A percentile compares a stretch with the other conserved stretches of the same genome.
phyloP scores from a whole-genome alignment of 2,797 vertebrate species.

The Dallia pectoralis region DNA sequence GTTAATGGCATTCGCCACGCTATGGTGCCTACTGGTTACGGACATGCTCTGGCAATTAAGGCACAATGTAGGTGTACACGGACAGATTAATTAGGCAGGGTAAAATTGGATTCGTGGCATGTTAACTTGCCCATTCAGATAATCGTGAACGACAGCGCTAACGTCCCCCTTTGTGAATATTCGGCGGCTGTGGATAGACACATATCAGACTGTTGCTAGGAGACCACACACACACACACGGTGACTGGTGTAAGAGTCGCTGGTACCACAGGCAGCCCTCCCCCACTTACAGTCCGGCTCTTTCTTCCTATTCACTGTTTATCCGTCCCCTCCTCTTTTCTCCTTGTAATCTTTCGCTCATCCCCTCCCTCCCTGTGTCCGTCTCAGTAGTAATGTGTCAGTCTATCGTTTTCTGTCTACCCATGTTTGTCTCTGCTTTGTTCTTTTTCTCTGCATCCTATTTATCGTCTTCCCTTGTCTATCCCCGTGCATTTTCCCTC shows the following conservation, averaged over 20 bases:
- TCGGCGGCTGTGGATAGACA: slow-evolving; percentile 68
- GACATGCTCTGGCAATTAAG: slow-evolving; percentile 12
- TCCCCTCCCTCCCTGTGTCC: slow-evolving; percentile 32
- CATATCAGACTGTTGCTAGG: slow-evolving; percentile 81
- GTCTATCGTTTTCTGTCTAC: slow-evolving; percentile 33
- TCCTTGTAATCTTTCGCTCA: slow-evolving; percentile 49
- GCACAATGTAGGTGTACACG: slow-evolving; percentile 18
- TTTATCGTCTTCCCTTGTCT: slow-evolving; percentile 47
- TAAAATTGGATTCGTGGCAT: slow-evolving; percentile 15
- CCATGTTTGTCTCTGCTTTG: no score
- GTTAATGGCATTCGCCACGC: not conserved
- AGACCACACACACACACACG: slow-evolving; percentile 81
- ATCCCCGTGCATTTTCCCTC: slow-evolving; percentile 22
- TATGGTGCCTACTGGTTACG: slow-evolving; percentile 1
- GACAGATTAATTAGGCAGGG: slow-evolving; percentile 31
- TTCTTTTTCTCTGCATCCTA: slow-evolving; percentile 31
- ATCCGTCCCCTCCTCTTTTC: slow-evolving; percentile 46
- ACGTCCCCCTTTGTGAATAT: slow-evolving; percentile 66
- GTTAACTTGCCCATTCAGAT: slow-evolving; percentile 45
- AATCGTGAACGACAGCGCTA: slow-evolving; percentile 46
- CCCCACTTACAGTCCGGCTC: slow-evolving; percentile 67
- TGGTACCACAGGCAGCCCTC: slow-evolving; percentile 69
- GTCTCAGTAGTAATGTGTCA: slow-evolving; percentile 34
- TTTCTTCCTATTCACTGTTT: slow-evolving; percentile 54
- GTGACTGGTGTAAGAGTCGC: slow-evolving; percentile 76